phyloP scores from a whole-genome alignment of 2,797 vertebrate genomes.

The Percopsis omiscomaycus region DNA sequence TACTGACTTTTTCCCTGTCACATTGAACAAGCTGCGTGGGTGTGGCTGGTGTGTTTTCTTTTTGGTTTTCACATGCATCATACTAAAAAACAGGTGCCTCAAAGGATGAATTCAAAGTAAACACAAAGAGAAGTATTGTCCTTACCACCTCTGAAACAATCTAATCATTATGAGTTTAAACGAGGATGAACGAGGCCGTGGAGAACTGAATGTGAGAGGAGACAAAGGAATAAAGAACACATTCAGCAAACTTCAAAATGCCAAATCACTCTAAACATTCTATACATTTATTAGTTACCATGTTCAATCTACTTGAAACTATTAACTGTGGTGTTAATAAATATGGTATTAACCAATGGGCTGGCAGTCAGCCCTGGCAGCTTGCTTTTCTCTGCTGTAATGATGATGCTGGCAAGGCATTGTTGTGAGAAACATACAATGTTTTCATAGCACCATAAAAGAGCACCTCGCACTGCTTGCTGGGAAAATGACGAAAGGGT shows the following conservation, averaged over 20 bases:
- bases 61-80: constrained; percentile 70
- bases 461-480: constrained; percentile 80
- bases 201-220: constrained; percentile 87
- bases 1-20: constrained; percentile 30
- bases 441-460: constrained; percentile 78
- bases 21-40: constrained; percentile 63
- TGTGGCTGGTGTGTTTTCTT: constrained; percentile 45
- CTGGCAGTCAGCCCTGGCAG: constrained; percentile 52
- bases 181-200: constrained; percentile 84
- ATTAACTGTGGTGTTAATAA: constrained; percentile 30
- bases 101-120: constrained; percentile 68
- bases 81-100: constrained; percentile 54
- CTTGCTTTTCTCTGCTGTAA: constrained; percentile 45
- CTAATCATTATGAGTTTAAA: constrained; percentile 88
- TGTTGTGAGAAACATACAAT: constrained; percentile 63
- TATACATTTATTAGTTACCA: constrained; percentile 31
- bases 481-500: constrained; percentile 33
- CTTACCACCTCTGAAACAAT: constrained; percentile 93
- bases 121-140: constrained; percentile 74
- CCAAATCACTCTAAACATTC: constrained; percentile 54
- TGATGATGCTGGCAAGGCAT: constrained; percentile 36
- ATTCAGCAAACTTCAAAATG: constrained; percentile 70
- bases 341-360: constrained; percentile 37
- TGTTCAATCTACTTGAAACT: constrained; percentile 11
- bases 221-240: constrained; percentile 78